These are phyloP conservation scores for Phylloscopus trochilus DNA, from an alignment of 2,113 vertebrate genomes.

Conservation along the genomic window DNA sequence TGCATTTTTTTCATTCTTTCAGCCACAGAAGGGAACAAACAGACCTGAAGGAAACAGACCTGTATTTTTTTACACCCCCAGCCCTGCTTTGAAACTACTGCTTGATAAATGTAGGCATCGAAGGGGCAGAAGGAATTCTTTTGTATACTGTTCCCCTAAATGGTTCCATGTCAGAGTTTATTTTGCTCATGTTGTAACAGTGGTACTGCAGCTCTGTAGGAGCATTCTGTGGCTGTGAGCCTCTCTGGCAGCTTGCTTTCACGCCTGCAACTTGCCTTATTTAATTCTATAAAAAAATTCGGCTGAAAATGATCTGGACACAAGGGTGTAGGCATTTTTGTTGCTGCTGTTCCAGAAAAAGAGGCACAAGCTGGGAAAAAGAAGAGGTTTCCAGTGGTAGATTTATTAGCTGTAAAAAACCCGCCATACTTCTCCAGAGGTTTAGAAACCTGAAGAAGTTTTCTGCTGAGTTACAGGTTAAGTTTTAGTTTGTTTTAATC, in stretches of 20 bases:
- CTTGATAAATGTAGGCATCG: background rate
- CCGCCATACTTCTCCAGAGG: background rate
- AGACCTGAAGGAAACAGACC: background rate
- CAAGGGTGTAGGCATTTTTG: background rate
- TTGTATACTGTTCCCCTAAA: background rate
- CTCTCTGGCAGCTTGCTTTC: background rate
- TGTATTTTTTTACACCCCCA: background rate
- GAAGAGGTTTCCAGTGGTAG: background rate
- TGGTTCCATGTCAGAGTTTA: background rate
- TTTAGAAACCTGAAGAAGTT: background rate
- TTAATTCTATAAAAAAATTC: background rate
- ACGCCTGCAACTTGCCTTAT: background rate
- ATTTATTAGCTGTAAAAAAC: background rate
- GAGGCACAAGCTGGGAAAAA: background rate
- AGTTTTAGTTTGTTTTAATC: background rate
- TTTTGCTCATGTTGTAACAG: background rate
- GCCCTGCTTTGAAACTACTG: background rate
- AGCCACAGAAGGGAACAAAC: background rate
- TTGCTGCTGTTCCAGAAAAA: slow-evolving; percentile 1
- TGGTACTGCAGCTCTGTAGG: background rate
- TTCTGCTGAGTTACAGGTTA: background rate
- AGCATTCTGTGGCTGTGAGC: background rate
- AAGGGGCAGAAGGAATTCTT: background rate
- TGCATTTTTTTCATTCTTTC: background rate
- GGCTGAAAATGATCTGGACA: background rate